A percentile compares a stretch with the other conserved stretches of the same genome.
phyloP scores from a whole-genome alignment of 2,113 vertebrate species.

The Poecilia latipinna region DNA sequence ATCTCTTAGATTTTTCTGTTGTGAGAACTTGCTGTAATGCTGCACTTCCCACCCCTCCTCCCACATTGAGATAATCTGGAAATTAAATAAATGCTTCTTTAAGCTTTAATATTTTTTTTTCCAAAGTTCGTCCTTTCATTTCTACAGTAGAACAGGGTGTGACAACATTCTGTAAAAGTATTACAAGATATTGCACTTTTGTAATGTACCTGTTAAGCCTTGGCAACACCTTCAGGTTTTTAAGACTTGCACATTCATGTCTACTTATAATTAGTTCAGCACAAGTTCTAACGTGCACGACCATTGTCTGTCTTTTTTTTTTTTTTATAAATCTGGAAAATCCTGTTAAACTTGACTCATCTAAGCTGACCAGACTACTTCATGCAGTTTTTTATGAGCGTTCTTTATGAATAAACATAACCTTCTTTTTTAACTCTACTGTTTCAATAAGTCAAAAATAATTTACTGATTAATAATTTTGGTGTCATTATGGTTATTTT shows the following conservation, averaged over 20 bases:
- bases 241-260: constrained; percentile 32
- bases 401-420: not conserved
- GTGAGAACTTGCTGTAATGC: constrained; percentile 8
- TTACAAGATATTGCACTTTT: not conserved
- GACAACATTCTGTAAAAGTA: constrained; percentile 19
- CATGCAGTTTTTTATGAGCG: not conserved
- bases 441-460: not conserved
- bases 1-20: not conserved
- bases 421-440: not conserved
- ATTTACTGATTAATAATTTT: not conserved
- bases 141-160: not conserved
- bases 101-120: not conserved
- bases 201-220: not conserved
- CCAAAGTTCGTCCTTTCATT: not conserved
- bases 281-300: not conserved
- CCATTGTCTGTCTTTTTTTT: not conserved
- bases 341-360: constrained; percentile 12
- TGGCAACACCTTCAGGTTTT: not conserved
- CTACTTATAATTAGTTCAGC: constrained; percentile 12
- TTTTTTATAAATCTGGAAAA: constrained; percentile 6
- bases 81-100: not conserved
- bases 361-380: constrained; percentile 4
- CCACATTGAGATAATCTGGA: not conserved
- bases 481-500: not conserved
- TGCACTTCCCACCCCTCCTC: not conserved